phyloP scores from a whole-genome alignment of 2,113 vertebrate genomes.

The Gobiocypris rarus region DNA sequence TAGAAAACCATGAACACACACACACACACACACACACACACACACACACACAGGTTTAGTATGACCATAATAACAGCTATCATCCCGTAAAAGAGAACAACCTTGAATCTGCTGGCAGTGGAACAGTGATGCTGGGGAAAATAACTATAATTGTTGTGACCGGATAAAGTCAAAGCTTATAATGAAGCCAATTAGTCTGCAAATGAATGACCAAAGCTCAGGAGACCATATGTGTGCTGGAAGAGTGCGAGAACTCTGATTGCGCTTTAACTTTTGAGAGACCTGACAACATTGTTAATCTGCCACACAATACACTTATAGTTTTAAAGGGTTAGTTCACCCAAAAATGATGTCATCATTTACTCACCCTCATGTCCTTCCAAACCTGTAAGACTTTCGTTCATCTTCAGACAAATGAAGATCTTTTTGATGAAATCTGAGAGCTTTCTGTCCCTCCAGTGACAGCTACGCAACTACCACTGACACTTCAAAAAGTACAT shows the following conservation, averaged over 20 bases:
- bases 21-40: too few relatives aligned
- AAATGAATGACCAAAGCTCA: background rate
- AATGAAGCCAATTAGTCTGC: conserved; percentile 29
- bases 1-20: too few relatives aligned
- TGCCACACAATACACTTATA: background rate
- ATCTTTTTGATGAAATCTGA: too few relatives aligned
- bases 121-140: conserved; percentile 19
- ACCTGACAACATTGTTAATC: background rate
- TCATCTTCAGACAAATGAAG: too few relatives aligned
- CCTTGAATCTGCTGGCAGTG: conserved; percentile 20
- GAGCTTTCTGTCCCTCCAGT: too few relatives aligned
- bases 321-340: too few relatives aligned
- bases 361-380: too few relatives aligned
- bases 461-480: too few relatives aligned
- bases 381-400: too few relatives aligned
- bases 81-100: background rate
- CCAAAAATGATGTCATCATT: too few relatives aligned
- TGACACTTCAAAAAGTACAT: too few relatives aligned
- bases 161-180: conserved; percentile 31
- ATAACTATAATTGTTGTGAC: conserved; percentile 3
- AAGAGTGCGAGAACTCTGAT: background rate
- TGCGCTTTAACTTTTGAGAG: background rate
- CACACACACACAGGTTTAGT: conserved; percentile 7
- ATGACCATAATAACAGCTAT: background rate
- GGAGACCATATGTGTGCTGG: background rate